phyloP scores from a whole-genome alignment of 2,888 invertebrate species.

The Torymus tubicola region DNA sequence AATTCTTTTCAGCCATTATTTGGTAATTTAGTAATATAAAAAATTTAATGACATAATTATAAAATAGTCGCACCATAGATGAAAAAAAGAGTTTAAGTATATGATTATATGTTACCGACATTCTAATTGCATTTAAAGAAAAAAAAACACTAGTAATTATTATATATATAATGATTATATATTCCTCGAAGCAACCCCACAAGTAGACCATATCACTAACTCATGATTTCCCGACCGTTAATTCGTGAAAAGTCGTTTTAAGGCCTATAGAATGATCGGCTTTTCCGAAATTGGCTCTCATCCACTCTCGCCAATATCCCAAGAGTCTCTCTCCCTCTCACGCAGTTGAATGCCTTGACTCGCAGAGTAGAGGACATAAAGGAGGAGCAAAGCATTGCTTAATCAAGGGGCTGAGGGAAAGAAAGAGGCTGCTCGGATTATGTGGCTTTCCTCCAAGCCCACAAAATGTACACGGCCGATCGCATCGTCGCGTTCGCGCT shows the following conservation, averaged over 20 bases:
- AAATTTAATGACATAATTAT: too few species aligned
- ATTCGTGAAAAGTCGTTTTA: constrained; percentile 10
- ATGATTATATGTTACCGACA: too few species aligned
- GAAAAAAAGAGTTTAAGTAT: too few species aligned
- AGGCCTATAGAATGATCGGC: constrained; percentile 21
- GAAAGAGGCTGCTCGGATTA: background rate
- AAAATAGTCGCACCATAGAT: too few species aligned
- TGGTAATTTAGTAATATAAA: too few species aligned
- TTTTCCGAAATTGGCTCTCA: constrained; percentile 32
- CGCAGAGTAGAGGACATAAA: background rate
- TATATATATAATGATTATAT: too few species aligned
- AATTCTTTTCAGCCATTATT: too few species aligned
- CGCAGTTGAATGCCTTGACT: constrained; percentile 20
- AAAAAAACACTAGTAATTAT: too few species aligned
- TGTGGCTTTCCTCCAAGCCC: background rate
- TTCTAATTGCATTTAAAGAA: too few species aligned
- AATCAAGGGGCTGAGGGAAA: constrained; percentile 26
- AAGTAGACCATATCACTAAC: too few species aligned
- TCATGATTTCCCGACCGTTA: background rate
- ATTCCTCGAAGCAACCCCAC: too few species aligned
- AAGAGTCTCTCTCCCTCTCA: background rate
- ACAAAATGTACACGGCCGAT: background rate
- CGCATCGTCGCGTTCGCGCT: background rate
- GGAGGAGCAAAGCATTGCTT: constrained; percentile 25
- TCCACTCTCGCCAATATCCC: background rate